These are phyloP conservation scores for Rhinogobius similis DNA, from an alignment of 2,113 vertebrate genomes.

Conservation along the genomic window DNA sequence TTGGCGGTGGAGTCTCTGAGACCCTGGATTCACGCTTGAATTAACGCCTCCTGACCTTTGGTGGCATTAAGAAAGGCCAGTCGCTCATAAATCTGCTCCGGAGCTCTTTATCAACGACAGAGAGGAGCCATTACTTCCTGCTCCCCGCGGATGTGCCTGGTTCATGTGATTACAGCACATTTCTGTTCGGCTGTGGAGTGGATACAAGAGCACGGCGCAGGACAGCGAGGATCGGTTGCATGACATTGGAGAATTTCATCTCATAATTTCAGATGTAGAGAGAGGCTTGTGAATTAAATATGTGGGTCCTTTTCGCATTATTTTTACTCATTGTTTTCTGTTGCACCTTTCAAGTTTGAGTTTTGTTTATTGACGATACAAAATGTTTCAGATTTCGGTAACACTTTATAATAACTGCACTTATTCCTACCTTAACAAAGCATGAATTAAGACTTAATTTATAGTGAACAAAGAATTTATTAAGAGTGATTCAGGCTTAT, in stretches of 20 bases:
- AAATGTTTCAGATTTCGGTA: too few relatives aligned
- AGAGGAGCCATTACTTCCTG: constrained; percentile 1
- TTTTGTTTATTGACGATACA: too few relatives aligned
- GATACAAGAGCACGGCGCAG: neutral
- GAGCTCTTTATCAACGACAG: constrained; percentile 9
- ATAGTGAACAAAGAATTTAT: too few relatives aligned
- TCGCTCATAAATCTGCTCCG: neutral
- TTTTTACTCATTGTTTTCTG: too few relatives aligned
- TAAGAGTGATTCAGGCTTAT: too few relatives aligned
- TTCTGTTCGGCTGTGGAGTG: neutral
- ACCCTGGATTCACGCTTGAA: constrained; percentile 1
- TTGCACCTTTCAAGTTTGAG: too few relatives aligned
- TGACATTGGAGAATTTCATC: neutral
- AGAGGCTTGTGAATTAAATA: too few relatives aligned
- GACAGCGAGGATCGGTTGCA: neutral
- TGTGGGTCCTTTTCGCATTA: too few relatives aligned
- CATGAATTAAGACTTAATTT: too few relatives aligned
- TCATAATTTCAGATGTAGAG: too few relatives aligned
- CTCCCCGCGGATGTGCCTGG: constrained; percentile 1
- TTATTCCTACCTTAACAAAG: too few relatives aligned
- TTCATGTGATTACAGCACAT: constrained; percentile 1
- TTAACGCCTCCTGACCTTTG: constrained; percentile 11
- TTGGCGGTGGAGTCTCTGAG: neutral
- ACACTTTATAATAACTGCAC: too few relatives aligned
- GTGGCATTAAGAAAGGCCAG: constrained; percentile 11